phyloP scores from a whole-genome alignment of 2,797 vertebrate genomes.

The Yasuhikotakia modesta region DNA sequence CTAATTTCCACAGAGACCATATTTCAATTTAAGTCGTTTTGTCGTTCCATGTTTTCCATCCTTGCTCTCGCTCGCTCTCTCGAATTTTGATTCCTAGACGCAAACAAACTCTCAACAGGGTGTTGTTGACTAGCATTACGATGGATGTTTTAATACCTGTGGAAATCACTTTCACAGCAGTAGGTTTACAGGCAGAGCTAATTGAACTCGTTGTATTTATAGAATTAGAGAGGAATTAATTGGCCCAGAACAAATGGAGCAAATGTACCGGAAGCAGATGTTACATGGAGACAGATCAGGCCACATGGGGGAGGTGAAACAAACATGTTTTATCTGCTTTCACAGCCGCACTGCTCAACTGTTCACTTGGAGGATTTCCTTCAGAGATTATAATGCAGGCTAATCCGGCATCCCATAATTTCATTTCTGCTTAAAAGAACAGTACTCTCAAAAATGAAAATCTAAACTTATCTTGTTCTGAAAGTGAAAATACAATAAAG shows the following conservation, averaged over 20 bases:
- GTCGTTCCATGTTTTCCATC: not conserved
- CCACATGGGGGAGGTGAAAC: slow-evolving; percentile 54
- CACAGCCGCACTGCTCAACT: slow-evolving; percentile 58
- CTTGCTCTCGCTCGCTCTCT: not conserved
- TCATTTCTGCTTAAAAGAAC: not conserved
- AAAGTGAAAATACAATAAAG: too few species aligned
- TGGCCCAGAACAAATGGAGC: slow-evolving; percentile 66
- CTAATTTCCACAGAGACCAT: slow-evolving; percentile 68
- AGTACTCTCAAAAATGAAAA: not conserved
- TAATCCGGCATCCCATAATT: slow-evolving; percentile 53
- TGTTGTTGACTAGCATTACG: slow-evolving; percentile 53
- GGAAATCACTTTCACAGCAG: slow-evolving; percentile 68
- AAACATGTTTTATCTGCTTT: slow-evolving; percentile 65
- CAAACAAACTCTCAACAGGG: slow-evolving; percentile 41
- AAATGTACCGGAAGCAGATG: slow-evolving; percentile 57
- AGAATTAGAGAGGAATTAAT: slow-evolving; percentile 70
- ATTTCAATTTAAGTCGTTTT: slow-evolving; percentile 67
- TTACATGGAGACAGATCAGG: slow-evolving; percentile 38
- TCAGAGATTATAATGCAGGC: slow-evolving; percentile 58
- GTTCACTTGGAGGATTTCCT: slow-evolving; percentile 54
- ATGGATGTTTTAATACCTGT: slow-evolving; percentile 67
- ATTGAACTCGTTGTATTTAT: slow-evolving; percentile 73
- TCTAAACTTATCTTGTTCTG: too few species aligned
- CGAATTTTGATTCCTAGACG: slow-evolving; percentile 13
- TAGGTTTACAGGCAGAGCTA: slow-evolving; percentile 68